Evolutionary conservation across 64 coral and sea anemone species (phyloP).

Genomic region (Montipora sp.): DNA sequence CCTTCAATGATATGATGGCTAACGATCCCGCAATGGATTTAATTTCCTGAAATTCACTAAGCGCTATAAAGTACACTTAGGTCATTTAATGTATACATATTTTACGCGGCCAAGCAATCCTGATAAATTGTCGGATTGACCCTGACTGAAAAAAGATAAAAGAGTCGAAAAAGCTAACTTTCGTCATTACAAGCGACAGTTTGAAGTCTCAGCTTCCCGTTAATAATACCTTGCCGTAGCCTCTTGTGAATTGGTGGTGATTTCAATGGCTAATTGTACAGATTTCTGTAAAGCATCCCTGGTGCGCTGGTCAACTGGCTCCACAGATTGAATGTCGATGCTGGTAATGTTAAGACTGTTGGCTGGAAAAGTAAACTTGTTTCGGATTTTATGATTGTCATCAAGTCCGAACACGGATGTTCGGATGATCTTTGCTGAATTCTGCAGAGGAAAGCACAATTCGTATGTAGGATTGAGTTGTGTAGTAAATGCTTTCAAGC

Average conservation of each 20-base stretch:
- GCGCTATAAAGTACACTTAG: no score
- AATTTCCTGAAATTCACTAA: no score
- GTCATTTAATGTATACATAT: no score
- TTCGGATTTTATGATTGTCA: slow-evolving; percentile 95
- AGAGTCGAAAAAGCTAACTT: no score
- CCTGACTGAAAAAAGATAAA: no score
- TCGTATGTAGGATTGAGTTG: neutral
- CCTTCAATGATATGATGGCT: no score
- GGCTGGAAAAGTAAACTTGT: slow-evolving; percentile 89
- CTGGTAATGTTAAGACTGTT: slow-evolving; percentile 96
- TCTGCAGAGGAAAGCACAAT: slow-evolving; percentile 61
- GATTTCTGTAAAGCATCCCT: slow-evolving; percentile 97
- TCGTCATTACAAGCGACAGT: no score
- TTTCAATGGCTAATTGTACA: slow-evolving; percentile 97
- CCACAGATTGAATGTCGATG: slow-evolving; percentile 98
- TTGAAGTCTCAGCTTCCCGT: neutral
- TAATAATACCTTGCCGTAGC: slow-evolving; percentile 84
- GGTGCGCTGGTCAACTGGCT: slow-evolving; percentile 97
- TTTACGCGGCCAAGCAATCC: no score
- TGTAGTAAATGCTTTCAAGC: no score
- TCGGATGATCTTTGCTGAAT: slow-evolving; percentile 98
- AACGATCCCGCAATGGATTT: no score
- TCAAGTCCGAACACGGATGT: slow-evolving; percentile 98
- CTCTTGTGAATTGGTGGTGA: slow-evolving; percentile 99
- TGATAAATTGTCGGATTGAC: no score